A percentile compares a stretch with the other conserved stretches of the same genome.
These are phyloP conservation scores for Cheilinus undulatus DNA, from an alignment of 2,113 vertebrate genomes.

Conservation along the genomic window DNA sequence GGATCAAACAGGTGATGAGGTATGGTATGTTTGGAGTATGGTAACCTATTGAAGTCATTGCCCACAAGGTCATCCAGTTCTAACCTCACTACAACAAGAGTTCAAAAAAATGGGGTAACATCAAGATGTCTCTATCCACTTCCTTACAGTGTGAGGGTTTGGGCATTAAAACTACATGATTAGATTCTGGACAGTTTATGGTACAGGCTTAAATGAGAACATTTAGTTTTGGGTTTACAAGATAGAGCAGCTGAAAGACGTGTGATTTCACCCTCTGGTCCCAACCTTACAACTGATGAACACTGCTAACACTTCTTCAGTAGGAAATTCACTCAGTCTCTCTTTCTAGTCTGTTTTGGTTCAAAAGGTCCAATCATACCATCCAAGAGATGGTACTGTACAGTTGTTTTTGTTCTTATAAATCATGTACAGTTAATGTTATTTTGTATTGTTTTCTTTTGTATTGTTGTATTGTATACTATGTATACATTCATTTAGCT, in stretches of 20 bases:
- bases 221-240: too few relatives aligned
- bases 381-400: slow-evolving; percentile 59
- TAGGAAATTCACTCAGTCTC: not conserved
- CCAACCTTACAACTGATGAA: not conserved
- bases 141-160: too few relatives aligned
- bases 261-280: too few relatives aligned
- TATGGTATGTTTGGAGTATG: not conserved
- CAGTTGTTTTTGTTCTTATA: slow-evolving; percentile 37
- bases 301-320: not conserved
- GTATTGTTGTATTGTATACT: slow-evolving; percentile 76
- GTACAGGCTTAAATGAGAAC: too few relatives aligned
- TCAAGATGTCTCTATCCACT: too few relatives aligned
- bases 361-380: slow-evolving; percentile 32
- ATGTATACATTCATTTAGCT: slow-evolving; percentile 78
- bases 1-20: not conserved
- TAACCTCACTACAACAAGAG: not conserved
- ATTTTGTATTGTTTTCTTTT: slow-evolving; percentile 38
- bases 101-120: too few relatives aligned
- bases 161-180: too few relatives aligned
- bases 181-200: too few relatives aligned
- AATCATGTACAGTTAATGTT: slow-evolving; percentile 52
- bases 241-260: too few relatives aligned
- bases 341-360: slow-evolving; percentile 11
- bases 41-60: not conserved
- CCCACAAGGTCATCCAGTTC: too few relatives aligned